Base-by-base conservation (phyloP, 1,140 invertebrate genomes). In the Brachionus rubens region DNA sequence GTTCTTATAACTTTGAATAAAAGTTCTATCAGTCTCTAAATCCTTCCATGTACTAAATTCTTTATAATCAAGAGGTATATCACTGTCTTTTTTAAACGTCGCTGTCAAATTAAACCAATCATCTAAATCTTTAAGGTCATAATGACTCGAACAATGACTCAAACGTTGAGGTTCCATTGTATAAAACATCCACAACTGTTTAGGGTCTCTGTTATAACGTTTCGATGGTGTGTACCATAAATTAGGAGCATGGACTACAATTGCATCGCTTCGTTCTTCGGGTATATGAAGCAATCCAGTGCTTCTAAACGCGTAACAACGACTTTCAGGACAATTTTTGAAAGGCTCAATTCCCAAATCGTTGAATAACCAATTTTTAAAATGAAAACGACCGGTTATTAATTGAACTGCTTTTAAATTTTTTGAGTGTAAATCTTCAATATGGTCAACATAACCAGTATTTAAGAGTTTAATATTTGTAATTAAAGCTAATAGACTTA, bases 61-160 rank as follows among this genome's bases (percentile, higher is more conserved):
- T 14, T 70, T 70, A 50, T 75, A 75, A 19, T 75, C 46, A 26
- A 75, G 19, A 24, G 26, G 26, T 10, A 75, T 50, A 24, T 56
- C 52, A 7, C 24, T 30, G 16, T 75, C 70, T 24, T 50, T 40
- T 28, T 52, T 75, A 12, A 75, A 75, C 12, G 47, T 75, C 10
- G 70, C 47, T 36, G 70, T 75, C 19, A 75, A 56, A 75, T 75
- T 75, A 50, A 75, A 75, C 70, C 70, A 75, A 26, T 75, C 50
- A 28, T 75, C 70, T 21, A 75, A 24, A 14, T 75, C 48, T 40
- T 5, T 36, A 9, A 75, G 19, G 19, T 70, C 10, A 43, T 33
- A 47, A 24, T 70, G 41, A 41, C 43, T 48, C 6, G 67, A 70
- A 50, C 67, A 70, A 24, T 46, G 21, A 10, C 21, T 46, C 1